Percentiles rank a stretch among this genome's conserved stretches.
Conservation (phyloP, 2,888 invertebrate genomes). For the Plemyria rubiginata region DNA sequence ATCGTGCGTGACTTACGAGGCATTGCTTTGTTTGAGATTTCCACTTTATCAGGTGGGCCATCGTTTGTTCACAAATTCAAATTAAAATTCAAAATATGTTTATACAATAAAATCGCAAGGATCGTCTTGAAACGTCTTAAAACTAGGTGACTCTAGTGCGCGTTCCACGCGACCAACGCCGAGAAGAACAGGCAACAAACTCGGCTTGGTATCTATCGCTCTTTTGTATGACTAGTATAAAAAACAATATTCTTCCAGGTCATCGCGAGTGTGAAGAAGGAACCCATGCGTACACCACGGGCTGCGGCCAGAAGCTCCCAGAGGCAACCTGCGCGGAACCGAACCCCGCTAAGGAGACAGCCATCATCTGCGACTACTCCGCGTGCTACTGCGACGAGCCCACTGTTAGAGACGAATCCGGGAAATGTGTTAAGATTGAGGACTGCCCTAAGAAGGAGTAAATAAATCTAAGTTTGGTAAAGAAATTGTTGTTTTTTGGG, state of each 20-base stretch:
- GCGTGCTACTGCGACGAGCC: conserved; percentile 62
- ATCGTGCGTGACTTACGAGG: too few species aligned
- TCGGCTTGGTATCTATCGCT: too few species aligned
- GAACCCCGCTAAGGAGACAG: conserved; percentile 43
- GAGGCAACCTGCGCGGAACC: conserved; percentile 65
- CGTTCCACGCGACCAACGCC: too few species aligned
- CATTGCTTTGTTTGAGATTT: too few species aligned
- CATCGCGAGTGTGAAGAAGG: conserved; percentile 29
- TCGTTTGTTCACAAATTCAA: too few species aligned
- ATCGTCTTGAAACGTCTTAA: too few species aligned
- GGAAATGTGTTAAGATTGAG: conserved; percentile 55
- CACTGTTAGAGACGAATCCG: conserved; percentile 56
- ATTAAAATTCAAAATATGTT: too few species aligned
- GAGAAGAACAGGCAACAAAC: too few species aligned
- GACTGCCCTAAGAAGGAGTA: conserved; percentile 53
- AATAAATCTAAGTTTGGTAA: neutral
- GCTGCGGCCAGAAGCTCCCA: conserved; percentile 51
- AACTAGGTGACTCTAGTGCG: too few species aligned
- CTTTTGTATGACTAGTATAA: too few species aligned
- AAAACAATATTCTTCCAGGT: conserved; percentile 18
- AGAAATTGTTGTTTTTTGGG: neutral
- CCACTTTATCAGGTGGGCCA: too few species aligned
- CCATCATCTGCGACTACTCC: conserved; percentile 53
- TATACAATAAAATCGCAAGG: too few species aligned
- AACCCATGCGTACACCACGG: conserved; percentile 47